phyloP scores from a whole-genome alignment of 2,113 vertebrate species.

The Clarias macrocephalus region DNA sequence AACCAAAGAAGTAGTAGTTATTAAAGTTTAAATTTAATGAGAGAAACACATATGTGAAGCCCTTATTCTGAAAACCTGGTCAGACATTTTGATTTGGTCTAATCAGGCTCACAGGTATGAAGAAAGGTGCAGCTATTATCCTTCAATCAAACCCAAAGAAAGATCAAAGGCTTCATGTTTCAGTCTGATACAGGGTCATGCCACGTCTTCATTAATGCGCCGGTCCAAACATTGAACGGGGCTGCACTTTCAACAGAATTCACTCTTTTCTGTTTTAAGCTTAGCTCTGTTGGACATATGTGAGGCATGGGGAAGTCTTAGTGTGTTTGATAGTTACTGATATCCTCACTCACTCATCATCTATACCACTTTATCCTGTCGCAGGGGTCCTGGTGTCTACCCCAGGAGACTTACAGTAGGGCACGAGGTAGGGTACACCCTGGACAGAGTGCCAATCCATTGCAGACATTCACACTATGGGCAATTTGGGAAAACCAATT shows the following conservation, averaged over 20 bases:
- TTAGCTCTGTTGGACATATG: constrained; percentile 11
- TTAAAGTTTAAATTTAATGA: neutral
- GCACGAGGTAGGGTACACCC: no score
- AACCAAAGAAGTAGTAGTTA: constrained; percentile 22
- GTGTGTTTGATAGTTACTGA: neutral
- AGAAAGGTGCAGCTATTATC: constrained; percentile 33
- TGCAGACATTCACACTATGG: no score
- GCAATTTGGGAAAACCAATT: no score
- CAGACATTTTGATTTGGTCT: constrained; percentile 30
- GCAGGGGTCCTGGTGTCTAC: no score
- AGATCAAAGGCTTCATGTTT: constrained; percentile 25
- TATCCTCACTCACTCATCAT: neutral
- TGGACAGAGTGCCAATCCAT: no score
- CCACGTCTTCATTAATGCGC: neutral
- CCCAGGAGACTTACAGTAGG: no score
- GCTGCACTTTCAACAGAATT: constrained; percentile 14
- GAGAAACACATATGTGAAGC: constrained; percentile 9
- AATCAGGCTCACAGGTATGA: constrained; percentile 38
- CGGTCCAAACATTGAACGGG: constrained; percentile 21
- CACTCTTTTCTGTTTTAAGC: neutral
- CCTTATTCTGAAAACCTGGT: constrained; percentile 34
- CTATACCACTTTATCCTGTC: no score
- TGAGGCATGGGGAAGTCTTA: neutral
- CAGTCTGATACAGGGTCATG: neutral
- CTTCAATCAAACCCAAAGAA: constrained; percentile 21